Conservation (phyloP, 1,140 invertebrate species). For the Spodoptera litura region DNA sequence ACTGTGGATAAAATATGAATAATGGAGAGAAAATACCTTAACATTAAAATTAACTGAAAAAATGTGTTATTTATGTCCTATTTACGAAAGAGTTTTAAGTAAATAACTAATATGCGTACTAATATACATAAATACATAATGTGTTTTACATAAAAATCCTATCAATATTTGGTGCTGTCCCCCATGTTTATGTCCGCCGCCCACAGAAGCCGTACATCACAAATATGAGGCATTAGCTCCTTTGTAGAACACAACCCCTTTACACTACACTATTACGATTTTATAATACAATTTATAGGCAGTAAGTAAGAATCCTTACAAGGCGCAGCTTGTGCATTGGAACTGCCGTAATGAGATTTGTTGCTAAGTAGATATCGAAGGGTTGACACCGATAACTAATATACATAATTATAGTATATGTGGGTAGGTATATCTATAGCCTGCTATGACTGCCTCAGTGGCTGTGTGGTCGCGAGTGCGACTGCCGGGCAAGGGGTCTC, state of each 20-base stretch:
- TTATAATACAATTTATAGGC: constrained; percentile 25
- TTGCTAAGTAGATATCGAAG: constrained; percentile 19
- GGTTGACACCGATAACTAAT: constrained; percentile 3
- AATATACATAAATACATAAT: no score
- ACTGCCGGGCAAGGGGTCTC: no score
- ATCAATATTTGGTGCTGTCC: no score
- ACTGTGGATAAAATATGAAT: no score
- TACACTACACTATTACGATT: constrained; percentile 15
- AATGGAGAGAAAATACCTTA: no score
- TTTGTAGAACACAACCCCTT: constrained; percentile 8
- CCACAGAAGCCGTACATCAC: constrained; percentile 18
- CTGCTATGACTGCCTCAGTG: background rate
- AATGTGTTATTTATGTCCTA: no score
- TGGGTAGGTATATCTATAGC: background rate
- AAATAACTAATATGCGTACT: no score
- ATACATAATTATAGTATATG: background rate
- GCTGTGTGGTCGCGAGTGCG: no score
- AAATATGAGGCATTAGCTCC: constrained; percentile 11
- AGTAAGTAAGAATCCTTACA: constrained; percentile 22
- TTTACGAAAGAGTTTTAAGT: no score
- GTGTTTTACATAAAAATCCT: no score
- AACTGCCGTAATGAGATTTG: constrained; percentile 26
- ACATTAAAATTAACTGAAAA: no score
- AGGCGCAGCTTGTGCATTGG: constrained; percentile 27
- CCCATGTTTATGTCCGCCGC: background rate